phyloP scores from a whole-genome alignment of 2,113 vertebrate species.

The Toxotes jaculatrix region DNA sequence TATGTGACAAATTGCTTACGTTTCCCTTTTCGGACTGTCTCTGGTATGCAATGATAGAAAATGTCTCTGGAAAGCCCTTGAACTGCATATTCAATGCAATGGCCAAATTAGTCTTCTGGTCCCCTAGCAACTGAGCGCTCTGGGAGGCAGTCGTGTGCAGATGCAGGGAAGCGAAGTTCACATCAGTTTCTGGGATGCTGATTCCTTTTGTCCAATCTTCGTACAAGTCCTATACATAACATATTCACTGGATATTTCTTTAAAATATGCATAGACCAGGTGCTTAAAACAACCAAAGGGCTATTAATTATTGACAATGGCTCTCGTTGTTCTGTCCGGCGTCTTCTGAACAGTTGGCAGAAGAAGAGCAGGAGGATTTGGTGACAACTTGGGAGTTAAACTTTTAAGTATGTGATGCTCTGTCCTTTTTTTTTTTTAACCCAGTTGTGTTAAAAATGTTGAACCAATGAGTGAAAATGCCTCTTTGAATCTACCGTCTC shows the following conservation, averaged over 20 bases:
- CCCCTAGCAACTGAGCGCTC: constrained; percentile 63
- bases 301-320: constrained; percentile 80
- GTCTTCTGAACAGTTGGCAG: constrained; percentile 71
- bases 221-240: constrained; percentile 76
- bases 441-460: background rate
- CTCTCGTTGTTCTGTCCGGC: constrained; percentile 68
- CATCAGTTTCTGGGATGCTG: constrained; percentile 68
- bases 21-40: constrained; percentile 35
- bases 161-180: constrained; percentile 54
- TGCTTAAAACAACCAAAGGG: constrained; percentile 76
- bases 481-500: constrained; percentile 23
- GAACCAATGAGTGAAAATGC: constrained; percentile 9
- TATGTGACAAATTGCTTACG: constrained; percentile 30
- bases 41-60: constrained; percentile 46
- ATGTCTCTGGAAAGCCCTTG: constrained; percentile 50
- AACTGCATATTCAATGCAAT: constrained; percentile 58
- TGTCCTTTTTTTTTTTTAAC: background rate
- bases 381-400: constrained; percentile 53
- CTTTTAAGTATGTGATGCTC: constrained; percentile 7
- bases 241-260: constrained; percentile 79
- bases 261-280: constrained; percentile 80
- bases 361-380: constrained; percentile 13
- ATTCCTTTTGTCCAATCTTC: constrained; percentile 72
- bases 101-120: constrained; percentile 65
- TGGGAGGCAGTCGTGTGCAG: constrained; percentile 53